Evolutionary conservation across 2,113 vertebrate genomes (phyloP).

Genomic region (Arizona elegans): DNA sequence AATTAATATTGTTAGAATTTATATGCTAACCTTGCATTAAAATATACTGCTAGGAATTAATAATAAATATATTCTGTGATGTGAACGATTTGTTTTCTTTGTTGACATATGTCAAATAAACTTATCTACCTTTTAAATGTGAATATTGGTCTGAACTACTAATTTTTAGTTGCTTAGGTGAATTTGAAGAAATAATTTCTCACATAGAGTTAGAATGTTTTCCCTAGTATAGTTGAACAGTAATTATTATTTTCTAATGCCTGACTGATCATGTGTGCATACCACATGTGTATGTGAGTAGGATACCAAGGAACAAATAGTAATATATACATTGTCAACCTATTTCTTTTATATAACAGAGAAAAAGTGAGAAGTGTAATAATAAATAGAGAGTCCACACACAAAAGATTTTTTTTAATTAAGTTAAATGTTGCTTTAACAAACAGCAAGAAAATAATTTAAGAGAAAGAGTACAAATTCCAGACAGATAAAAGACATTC

Average conservation of each 20-base stretch:
- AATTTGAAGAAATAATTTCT: background rate
- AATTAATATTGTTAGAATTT: background rate
- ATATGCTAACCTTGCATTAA: background rate
- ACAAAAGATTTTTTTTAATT: slow-evolving; percentile 8
- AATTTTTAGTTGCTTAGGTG: background rate
- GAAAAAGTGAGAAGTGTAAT: background rate
- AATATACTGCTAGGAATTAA: background rate
- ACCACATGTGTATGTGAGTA: background rate
- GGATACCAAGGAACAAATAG: background rate
- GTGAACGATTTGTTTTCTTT: background rate
- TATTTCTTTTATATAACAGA: background rate
- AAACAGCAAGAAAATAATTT: background rate
- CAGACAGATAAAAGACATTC: slow-evolving; percentile 13
- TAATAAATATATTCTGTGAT: background rate
- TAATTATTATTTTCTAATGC: background rate
- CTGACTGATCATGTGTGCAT: background rate
- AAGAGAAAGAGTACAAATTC: background rate
- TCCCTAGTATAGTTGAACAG: background rate
- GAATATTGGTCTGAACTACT: background rate
- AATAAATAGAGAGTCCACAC: background rate
- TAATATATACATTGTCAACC: background rate
- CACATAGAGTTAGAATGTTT: background rate
- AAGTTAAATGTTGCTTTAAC: slow-evolving; percentile 26
- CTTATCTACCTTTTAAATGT: background rate
- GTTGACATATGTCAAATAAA: background rate